Conservation (phyloP, 2,797 vertebrate species). For the Poecilia velifera region DNA sequence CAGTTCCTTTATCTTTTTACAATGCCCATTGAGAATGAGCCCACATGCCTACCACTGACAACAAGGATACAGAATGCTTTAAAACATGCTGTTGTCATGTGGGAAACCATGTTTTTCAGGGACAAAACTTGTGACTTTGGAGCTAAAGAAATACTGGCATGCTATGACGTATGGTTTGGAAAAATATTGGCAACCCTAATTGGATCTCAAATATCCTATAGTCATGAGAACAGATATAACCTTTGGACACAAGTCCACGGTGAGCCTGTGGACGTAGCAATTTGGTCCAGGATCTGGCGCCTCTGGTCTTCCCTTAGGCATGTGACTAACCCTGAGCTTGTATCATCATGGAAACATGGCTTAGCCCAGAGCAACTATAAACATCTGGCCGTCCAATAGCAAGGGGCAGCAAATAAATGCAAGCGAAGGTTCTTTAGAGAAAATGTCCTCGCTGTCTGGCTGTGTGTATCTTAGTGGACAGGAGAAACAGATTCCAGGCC, state of each 20-base stretch:
- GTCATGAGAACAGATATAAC: conserved; percentile 19
- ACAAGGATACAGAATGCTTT: conserved; percentile 41
- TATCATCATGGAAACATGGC: conserved; percentile 82
- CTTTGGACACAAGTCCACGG: conserved; percentile 28
- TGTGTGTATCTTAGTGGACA: conserved; percentile 43
- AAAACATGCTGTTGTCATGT: conserved; percentile 23
- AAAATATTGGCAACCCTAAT: conserved; percentile 4
- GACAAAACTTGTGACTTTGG: conserved; percentile 34
- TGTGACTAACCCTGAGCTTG: conserved; percentile 72
- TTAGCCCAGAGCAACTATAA: conserved; percentile 77
- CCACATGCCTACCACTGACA: conserved; percentile 63
- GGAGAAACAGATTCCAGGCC: conserved; percentile 57
- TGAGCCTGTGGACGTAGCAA: conserved; percentile 31
- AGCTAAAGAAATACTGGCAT: conserved; percentile 38
- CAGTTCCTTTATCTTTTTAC: conserved; percentile 72
- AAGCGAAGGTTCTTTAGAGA: conserved; percentile 67
- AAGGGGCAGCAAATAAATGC: conserved; percentile 69
- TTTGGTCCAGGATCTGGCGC: conserved; percentile 53
- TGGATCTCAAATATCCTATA: conserved; percentile 2
- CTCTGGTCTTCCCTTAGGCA: conserved; percentile 63
- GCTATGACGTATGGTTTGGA: conserved; percentile 6
- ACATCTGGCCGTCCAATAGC: conserved; percentile 75
- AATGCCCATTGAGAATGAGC: conserved; percentile 65
- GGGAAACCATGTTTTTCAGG: conserved; percentile 41
- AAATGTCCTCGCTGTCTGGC: conserved; percentile 39